phyloP scores from a whole-genome alignment of 2,888 invertebrate genomes.

The Syrista parreyssii region DNA sequence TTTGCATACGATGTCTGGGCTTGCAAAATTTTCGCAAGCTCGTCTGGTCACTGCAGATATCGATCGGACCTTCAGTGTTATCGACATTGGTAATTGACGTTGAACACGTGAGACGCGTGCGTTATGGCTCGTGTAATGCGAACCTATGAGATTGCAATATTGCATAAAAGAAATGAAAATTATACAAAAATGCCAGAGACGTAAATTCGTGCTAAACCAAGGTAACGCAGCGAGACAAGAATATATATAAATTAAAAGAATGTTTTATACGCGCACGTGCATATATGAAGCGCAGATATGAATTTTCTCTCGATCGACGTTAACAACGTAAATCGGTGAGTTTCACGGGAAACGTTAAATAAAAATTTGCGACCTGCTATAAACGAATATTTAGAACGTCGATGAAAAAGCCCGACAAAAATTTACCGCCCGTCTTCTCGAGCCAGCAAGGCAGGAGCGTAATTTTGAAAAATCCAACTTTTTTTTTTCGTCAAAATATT shows the following conservation, averaged over 20 bases:
- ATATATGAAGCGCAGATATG: not conserved
- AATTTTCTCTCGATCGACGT: not conserved
- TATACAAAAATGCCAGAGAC: not conserved
- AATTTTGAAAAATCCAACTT: no score
- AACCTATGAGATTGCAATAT: not conserved
- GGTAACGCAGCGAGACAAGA: not conserved
- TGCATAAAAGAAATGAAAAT: not conserved
- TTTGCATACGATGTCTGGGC: not conserved
- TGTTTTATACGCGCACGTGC: no score
- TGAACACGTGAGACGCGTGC: not conserved
- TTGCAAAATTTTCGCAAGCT: not conserved
- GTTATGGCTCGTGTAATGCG: not conserved
- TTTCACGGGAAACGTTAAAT: not conserved
- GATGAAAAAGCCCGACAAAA: no score
- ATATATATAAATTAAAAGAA: no score
- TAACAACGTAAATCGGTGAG: not conserved
- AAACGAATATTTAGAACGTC: not conserved
- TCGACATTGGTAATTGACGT: not conserved
- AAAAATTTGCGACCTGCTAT: not conserved
- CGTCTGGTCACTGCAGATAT: not conserved
- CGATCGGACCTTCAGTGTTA: not conserved
- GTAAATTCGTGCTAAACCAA: not conserved
- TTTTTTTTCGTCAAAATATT: no score
- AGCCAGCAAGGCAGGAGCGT: no score
- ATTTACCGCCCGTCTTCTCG: no score